Percentiles rank a stretch among this genome's conserved stretches.
Evolutionary conservation across 2,888 invertebrate species (phyloP).

Genomic region (Ellobium chinense): DNA sequence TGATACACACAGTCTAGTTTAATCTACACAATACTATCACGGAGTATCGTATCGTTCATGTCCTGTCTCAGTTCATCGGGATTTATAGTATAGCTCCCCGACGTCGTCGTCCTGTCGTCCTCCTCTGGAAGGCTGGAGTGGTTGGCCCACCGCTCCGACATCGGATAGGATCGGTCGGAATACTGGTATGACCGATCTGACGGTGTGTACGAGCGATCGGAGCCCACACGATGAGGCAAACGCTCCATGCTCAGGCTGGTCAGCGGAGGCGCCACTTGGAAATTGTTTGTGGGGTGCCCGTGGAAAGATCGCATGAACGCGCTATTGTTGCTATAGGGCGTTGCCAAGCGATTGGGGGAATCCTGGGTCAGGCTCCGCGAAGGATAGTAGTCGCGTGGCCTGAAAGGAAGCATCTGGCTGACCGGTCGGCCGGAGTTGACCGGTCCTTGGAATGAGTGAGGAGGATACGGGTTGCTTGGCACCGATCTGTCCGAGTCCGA

Average conservation of each 20-base stretch:
- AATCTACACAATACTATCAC: slow-evolving; percentile 35
- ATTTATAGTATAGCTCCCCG: slow-evolving; percentile 54
- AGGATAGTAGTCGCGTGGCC: neutral
- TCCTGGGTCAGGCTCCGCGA: slow-evolving; percentile 5
- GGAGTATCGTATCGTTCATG: slow-evolving; percentile 48
- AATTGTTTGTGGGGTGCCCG: neutral
- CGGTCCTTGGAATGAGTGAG: neutral
- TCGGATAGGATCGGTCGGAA: slow-evolving; percentile 17
- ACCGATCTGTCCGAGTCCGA: slow-evolving; percentile 14
- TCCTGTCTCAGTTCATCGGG: slow-evolving; percentile 52
- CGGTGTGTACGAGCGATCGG: neutral
- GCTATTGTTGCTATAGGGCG: slow-evolving; percentile 12
- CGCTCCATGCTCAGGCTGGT: slow-evolving; percentile 30
- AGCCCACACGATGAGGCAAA: neutral
- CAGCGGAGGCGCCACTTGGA: neutral
- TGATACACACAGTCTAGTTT: neutral
- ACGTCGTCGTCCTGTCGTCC: slow-evolving; percentile 50
- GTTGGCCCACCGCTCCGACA: slow-evolving; percentile 5
- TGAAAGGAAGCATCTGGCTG: slow-evolving; percentile 7
- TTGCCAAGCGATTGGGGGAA: slow-evolving; percentile 21
- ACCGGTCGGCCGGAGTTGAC: neutral
- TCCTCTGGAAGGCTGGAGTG: slow-evolving; percentile 42
- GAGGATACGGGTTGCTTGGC: neutral
- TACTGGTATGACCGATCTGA: neutral
- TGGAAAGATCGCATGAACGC: slow-evolving; percentile 42